These are phyloP conservation scores for Lepisosteus oculatus DNA, from an alignment of 2,113 vertebrate genomes.

Conservation along the genomic window DNA sequence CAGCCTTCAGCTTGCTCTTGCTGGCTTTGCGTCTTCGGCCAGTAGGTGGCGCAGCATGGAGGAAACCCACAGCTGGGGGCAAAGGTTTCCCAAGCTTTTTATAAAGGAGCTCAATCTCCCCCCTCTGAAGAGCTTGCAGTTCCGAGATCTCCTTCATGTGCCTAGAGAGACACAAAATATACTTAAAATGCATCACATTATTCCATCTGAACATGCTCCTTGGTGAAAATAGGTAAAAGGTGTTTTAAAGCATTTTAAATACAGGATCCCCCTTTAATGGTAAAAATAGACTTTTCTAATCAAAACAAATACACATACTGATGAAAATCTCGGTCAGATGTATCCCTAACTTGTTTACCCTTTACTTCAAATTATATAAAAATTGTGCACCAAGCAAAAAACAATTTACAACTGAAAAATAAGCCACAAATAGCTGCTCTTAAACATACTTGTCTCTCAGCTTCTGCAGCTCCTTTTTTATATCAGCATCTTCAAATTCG, in stretches of 20 bases:
- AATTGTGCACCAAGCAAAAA: neutral
- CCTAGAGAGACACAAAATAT: conserved; percentile 49
- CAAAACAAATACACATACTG: no score
- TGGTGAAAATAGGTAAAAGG: no score
- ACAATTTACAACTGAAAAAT: no score
- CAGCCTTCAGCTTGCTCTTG: conserved; percentile 88
- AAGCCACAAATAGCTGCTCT: no score
- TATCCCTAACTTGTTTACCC: neutral
- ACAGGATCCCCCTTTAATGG: no score
- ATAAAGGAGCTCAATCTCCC: conserved; percentile 90
- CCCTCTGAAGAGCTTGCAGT: conserved; percentile 89
- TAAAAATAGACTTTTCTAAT: no score
- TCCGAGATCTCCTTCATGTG: conserved; percentile 95
- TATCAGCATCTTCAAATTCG: conserved; percentile 89
- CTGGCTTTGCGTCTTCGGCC: conserved; percentile 79
- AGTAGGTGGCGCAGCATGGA: conserved; percentile 77
- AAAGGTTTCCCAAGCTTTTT: conserved; percentile 81
- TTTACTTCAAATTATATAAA: neutral
- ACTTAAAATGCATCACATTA: no score
- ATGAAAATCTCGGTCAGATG: no score
- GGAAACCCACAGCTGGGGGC: conserved; percentile 78
- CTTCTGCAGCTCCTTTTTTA: conserved; percentile 86
- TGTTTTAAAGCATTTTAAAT: no score
- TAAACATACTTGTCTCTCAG: conserved; percentile 87
- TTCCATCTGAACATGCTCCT: no score